phyloP scores from a whole-genome alignment of 2,888 invertebrate genomes.

The Nephrotoma guestfalica region DNA sequence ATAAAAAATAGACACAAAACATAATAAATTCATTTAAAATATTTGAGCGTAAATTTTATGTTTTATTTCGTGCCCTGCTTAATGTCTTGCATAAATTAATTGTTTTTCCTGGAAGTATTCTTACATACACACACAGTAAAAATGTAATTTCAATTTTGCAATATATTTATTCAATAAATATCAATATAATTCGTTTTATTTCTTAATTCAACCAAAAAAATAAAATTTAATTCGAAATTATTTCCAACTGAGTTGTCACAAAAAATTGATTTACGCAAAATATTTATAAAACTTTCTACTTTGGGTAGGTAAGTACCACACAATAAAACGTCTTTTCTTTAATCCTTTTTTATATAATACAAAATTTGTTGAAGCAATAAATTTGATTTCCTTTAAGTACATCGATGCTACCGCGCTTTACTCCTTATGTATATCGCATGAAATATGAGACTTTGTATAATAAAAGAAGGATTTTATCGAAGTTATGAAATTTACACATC shows the following conservation, averaged over 20 bases:
- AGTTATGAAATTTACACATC: not conserved
- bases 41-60: no score
- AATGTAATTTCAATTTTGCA: not conserved
- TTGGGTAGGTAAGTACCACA: not conserved
- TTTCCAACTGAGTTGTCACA: not conserved
- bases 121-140: not conserved
- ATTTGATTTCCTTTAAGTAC: not conserved
- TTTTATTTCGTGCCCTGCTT: no score
- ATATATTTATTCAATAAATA: not conserved
- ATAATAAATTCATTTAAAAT: no score
- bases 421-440: not conserved
- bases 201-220: not conserved
- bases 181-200: not conserved
- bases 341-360: not conserved
- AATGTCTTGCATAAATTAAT: not conserved
- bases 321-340: not conserved
- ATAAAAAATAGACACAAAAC: no score
- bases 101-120: not conserved
- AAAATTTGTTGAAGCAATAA: not conserved
- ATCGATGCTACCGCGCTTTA: not conserved
- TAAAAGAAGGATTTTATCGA: not conserved
- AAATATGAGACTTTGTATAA: not conserved
- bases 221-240: not conserved
- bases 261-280: not conserved
- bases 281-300: not conserved